Conservation (phyloP, 2,113 vertebrate genomes). For the Seriola dumerili region DNA sequence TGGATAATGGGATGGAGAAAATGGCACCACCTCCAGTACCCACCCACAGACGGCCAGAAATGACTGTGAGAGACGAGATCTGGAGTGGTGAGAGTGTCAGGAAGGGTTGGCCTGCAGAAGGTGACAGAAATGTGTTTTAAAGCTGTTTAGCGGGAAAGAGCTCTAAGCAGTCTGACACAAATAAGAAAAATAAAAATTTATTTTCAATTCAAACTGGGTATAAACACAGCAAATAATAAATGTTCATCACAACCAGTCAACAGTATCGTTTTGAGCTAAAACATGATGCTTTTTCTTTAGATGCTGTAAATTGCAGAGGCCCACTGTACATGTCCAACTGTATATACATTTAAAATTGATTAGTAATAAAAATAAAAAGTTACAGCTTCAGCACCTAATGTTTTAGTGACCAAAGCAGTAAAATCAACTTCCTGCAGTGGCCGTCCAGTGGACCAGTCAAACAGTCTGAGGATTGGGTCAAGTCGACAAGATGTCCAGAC, state of each 20-base stretch:
- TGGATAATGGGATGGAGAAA: conserved; percentile 82
- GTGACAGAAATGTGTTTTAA: conserved; percentile 7
- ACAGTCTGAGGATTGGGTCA: conserved; percentile 83
- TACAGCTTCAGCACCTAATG: conserved; percentile 69
- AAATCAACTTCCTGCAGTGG: conserved; percentile 86
- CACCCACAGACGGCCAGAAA: conserved; percentile 84
- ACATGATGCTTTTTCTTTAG: neutral
- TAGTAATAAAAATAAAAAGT: neutral
- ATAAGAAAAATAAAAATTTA: neutral
- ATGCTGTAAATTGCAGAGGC: neutral
- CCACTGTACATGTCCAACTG: neutral
- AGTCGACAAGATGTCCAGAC: conserved; percentile 86
- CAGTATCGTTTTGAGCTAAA: neutral
- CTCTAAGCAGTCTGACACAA: neutral
- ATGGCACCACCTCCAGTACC: conserved; percentile 86
- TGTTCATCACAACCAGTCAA: neutral
- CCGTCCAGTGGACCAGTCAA: conserved; percentile 84
- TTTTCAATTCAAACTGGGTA: neutral
- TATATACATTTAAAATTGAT: neutral
- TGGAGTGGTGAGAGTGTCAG: conserved; percentile 84
- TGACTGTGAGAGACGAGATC: conserved; percentile 81
- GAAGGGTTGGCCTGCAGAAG: conserved; percentile 78
- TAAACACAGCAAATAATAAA: neutral
- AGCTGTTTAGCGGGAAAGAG: neutral
- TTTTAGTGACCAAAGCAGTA: conserved; percentile 79